phyloP scores from a whole-genome alignment of 2,888 invertebrate species.

The Plebejus melissa region DNA sequence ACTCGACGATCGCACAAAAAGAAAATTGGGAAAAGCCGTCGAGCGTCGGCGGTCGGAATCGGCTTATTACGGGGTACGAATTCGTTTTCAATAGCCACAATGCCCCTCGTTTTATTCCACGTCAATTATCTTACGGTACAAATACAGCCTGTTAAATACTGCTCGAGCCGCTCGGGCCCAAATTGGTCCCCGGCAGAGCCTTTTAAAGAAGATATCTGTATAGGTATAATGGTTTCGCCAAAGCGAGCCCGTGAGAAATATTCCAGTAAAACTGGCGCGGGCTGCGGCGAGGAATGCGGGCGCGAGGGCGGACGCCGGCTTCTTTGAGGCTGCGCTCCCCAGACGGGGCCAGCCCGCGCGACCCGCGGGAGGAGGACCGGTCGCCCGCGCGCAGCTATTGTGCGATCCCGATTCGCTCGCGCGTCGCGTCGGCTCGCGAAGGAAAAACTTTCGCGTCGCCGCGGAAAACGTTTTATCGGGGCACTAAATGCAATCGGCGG shows the following conservation, averaged over 20 bases:
- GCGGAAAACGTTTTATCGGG: slow-evolving; percentile 11
- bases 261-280: slow-evolving; percentile 66
- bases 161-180: slow-evolving; percentile 43
- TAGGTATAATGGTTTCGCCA: slow-evolving; percentile 67
- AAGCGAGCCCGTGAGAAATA: slow-evolving; percentile 78
- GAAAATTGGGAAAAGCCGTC: slow-evolving; percentile 17
- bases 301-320: slow-evolving; percentile 74
- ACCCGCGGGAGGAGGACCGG: slow-evolving; percentile 60
- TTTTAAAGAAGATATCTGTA: slow-evolving; percentile 46
- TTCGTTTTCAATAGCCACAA: slow-evolving; percentile 20
- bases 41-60: slow-evolving; percentile 6
- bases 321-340: slow-evolving; percentile 70
- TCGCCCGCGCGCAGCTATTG: slow-evolving; percentile 42
- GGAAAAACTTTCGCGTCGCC: slow-evolving; percentile 7
- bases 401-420: slow-evolving; percentile 31
- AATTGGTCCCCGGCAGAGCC: slow-evolving; percentile 45
- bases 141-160: slow-evolving; percentile 42
- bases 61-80: slow-evolving; percentile 1
- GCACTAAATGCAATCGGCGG: slow-evolving; percentile 33
- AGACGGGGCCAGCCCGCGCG: slow-evolving; percentile 64
- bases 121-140: slow-evolving; percentile 44
- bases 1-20: not conserved
- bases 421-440: not conserved
- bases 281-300: slow-evolving; percentile 67
- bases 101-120: slow-evolving; percentile 40